phyloP scores from a whole-genome alignment of 1,140 invertebrate genomes.

The honey bee (Apis mellifera) region Amel_HAv3.1 CM009939.2:8148001-8148500 shows the following conservation, averaged over 20 bases:
- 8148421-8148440: constrained; percentile 55
- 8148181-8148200: constrained; percentile 42
- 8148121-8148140: constrained; percentile 23
- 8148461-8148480: background rate
- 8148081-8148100: too few species aligned
- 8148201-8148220: constrained; percentile 43
- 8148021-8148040: background rate
- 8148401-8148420: constrained; percentile 58
- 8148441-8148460: background rate
- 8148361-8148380: constrained; percentile 44
- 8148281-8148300: background rate
- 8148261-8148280: constrained; percentile 30
- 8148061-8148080: too few species aligned
- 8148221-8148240: constrained; percentile 49
- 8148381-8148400: background rate
- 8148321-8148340: constrained; percentile 25
- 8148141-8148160: constrained; percentile 43
- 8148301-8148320: background rate
- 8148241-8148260: constrained; percentile 31
- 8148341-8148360: constrained; percentile 53
- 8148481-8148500: too few species aligned
- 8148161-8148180: constrained; percentile 20
- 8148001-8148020: background rate
- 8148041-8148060: background rate
- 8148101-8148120: constrained; percentile 3